Percentiles rank a stretch among this genome's conserved stretches.
Evolutionary conservation across 1,140 invertebrate species (phyloP).

Genomic region (Dendrolimus punctatus): DNA sequence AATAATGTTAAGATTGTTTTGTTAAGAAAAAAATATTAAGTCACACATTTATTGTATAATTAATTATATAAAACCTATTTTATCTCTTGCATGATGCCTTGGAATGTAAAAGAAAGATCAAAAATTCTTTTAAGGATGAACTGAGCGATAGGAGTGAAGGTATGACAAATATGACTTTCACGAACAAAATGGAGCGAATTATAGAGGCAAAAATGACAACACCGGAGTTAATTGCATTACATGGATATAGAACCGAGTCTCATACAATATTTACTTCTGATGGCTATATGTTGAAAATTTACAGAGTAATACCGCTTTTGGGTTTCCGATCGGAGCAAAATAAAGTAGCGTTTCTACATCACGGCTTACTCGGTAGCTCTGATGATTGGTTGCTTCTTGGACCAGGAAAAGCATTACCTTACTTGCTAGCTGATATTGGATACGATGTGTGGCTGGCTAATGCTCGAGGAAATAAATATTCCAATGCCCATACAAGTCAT

Average conservation of each 20-base stretch:
- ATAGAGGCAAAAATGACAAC: constrained; percentile 9
- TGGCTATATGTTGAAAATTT: constrained; percentile 79
- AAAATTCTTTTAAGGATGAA: no score
- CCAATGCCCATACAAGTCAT: constrained; percentile 65
- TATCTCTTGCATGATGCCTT: no score
- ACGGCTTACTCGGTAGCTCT: constrained; percentile 78
- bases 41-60: no score
- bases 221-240: constrained; percentile 69
- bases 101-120: no score
- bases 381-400: constrained; percentile 77
- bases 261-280: constrained; percentile 76
- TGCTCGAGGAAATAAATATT: constrained; percentile 77
- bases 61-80: no score
- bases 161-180: background rate
- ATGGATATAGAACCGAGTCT: constrained; percentile 77
- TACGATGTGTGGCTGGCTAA: constrained; percentile 82
- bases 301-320: constrained; percentile 72
- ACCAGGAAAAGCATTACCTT: constrained; percentile 74
- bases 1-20: no score
- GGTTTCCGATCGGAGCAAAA: background rate
- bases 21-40: no score
- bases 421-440: constrained; percentile 72
- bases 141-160: no score
- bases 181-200: background rate
- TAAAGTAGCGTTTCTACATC: constrained; percentile 74